A percentile compares a stretch with the other conserved stretches of the same genome.
These are phyloP conservation scores for Gallinago stenura DNA, from an alignment of 2,797 vertebrate species.

Conservation along the genomic window DNA sequence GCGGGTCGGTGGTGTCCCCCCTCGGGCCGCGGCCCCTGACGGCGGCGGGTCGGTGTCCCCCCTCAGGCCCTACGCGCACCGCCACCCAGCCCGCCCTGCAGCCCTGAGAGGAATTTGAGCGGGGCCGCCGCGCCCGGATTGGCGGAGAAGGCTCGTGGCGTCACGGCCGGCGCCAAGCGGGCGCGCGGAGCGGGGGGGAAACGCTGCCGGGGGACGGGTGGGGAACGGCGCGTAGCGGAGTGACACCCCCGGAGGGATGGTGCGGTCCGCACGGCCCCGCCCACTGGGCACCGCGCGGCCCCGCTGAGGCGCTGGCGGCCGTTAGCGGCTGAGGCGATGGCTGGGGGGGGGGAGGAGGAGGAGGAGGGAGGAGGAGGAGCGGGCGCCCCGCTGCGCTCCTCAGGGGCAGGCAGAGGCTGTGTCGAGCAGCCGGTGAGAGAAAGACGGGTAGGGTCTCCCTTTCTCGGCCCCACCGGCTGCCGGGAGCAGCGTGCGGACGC, in stretches of 20 bases:
- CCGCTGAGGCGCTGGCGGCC: too few species aligned
- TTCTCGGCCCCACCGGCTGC: not conserved
- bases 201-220: rapidly evolving
- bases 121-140: not conserved
- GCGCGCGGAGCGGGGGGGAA: rapidly evolving
- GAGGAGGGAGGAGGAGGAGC: not conserved
- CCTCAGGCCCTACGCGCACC: not conserved
- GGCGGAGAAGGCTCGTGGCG: rapidly evolving
- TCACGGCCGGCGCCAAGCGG: rapidly evolving
- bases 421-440: not conserved
- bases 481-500: not conserved
- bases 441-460: not conserved
- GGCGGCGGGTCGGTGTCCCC: not conserved
- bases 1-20: too few species aligned
- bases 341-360: not conserved
- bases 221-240: rapidly evolving
- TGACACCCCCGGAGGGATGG: not conserved
- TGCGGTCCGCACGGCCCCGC: not conserved
- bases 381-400: not conserved
- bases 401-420: too few species aligned
- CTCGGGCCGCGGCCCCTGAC: rapidly evolving
- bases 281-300: not conserved
- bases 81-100: rapidly evolving
- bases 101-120: not conserved
- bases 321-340: not conserved